phyloP scores from a whole-genome alignment of 2,113 vertebrate genomes.

The Rhodinocichla rosea region DNA sequence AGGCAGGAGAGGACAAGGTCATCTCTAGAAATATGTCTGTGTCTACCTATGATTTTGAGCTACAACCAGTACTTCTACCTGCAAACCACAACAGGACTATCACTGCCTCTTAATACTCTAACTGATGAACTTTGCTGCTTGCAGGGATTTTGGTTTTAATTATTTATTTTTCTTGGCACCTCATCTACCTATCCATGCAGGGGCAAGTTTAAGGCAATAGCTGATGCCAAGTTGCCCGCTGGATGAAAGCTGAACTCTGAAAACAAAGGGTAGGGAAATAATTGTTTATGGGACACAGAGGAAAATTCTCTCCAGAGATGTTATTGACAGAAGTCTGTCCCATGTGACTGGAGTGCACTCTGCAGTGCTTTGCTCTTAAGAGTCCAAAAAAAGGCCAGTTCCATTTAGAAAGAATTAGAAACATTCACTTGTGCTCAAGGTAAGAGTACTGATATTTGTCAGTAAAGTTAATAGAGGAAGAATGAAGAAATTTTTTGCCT shows the following conservation, averaged over 20 bases:
- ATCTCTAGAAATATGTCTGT: neutral
- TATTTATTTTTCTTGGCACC: neutral
- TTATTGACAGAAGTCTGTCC: neutral
- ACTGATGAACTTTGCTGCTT: neutral
- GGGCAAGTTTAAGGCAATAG: neutral
- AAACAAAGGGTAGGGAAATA: neutral
- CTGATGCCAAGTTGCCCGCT: fast-evolving
- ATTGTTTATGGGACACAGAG: neutral
- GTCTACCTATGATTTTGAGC: neutral
- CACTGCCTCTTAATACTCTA: neutral
- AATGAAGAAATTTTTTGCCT: neutral
- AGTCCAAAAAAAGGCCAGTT: neutral
- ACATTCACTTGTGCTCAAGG: neutral
- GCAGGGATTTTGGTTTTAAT: neutral
- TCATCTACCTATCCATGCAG: neutral
- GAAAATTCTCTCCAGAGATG: neutral
- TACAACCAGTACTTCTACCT: neutral
- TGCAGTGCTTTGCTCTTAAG: neutral
- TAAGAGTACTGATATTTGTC: neutral
- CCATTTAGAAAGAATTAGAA: neutral
- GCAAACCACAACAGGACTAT: neutral
- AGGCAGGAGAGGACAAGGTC: neutral
- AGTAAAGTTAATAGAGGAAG: neutral
- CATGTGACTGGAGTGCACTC: neutral
- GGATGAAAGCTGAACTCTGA: neutral